These are phyloP conservation scores for Ochropleura plecta DNA, from an alignment of 2,888 invertebrate species.

Conservation along the genomic window DNA sequence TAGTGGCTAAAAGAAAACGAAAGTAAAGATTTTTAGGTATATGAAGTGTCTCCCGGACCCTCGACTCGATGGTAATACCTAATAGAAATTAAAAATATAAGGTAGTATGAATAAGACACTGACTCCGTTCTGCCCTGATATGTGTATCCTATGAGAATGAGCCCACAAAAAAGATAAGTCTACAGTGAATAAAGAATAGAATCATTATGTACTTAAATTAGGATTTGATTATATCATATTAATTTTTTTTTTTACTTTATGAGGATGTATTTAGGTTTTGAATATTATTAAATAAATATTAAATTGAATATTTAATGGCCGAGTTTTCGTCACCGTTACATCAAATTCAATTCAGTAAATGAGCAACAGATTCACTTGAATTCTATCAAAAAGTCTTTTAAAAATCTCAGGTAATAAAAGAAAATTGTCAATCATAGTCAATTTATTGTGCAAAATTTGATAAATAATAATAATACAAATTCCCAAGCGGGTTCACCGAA, in stretches of 20 bases:
- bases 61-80: not conserved
- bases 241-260: too few relatives aligned
- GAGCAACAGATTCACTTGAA: too few relatives aligned
- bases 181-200: not conserved
- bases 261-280: too few relatives aligned
- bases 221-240: too few relatives aligned
- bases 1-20: not conserved
- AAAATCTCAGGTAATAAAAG: constrained; percentile 29
- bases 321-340: too few relatives aligned
- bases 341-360: too few relatives aligned
- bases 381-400: not conserved
- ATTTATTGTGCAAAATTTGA: constrained; percentile 33
- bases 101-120: not conserved
- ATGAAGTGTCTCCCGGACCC: not conserved
- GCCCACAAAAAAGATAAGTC: not conserved
- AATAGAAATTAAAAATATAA: not conserved
- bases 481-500: too few relatives aligned
- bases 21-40: not conserved
- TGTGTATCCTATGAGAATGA: not conserved
- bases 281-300: too few relatives aligned
- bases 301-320: not conserved
- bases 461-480: constrained; percentile 15
- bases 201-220: too few relatives aligned
- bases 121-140: not conserved
- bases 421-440: constrained; percentile 2